These are phyloP conservation scores for Drosophila seclusa DNA, from an alignment of 2,888 invertebrate genomes.

Conservation along the genomic window DNA sequence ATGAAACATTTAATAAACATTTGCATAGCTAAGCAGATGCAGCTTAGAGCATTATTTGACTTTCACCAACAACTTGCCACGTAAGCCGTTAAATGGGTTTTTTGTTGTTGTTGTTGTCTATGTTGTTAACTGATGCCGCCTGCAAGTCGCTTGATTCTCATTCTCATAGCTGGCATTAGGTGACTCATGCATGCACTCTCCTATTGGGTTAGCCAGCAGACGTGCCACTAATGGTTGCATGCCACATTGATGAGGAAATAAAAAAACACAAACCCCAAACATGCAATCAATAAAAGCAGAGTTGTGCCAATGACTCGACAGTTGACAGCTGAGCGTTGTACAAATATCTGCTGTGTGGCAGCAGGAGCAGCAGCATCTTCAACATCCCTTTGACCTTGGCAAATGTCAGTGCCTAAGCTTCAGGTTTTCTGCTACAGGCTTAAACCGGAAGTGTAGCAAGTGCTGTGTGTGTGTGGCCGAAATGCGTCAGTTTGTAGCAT, in stretches of 20 bases:
- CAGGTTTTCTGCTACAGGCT: constrained; percentile 38
- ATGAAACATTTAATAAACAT: not conserved
- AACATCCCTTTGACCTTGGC: constrained; percentile 64
- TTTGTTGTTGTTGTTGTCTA: not conserved
- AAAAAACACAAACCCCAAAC: constrained; percentile 2
- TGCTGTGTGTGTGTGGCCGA: not conserved
- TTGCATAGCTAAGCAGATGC: not conserved
- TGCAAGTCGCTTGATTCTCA: constrained; percentile 26
- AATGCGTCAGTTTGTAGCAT: constrained; percentile 25
- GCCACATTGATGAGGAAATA: constrained; percentile 38
- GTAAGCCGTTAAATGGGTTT: not conserved
- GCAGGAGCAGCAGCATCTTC: constrained; percentile 48
- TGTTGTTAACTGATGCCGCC: constrained; percentile 27
- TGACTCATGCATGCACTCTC: constrained; percentile 25
- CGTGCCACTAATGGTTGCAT: constrained; percentile 52
- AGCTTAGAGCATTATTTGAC: not conserved
- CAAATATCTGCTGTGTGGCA: not conserved
- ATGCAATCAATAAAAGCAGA: constrained; percentile 11
- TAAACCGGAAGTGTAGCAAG: constrained; percentile 12
- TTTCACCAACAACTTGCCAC: not conserved
- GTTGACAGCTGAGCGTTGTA: not conserved
- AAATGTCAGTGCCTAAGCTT: constrained; percentile 61
- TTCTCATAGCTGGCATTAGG: constrained; percentile 1
- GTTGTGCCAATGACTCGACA: constrained; percentile 48
- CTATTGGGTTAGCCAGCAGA: constrained; percentile 3